These are phyloP conservation scores for Patella ulyssiponensis DNA, from an alignment of 2,888 invertebrate species.

Conservation along the genomic window DNA sequence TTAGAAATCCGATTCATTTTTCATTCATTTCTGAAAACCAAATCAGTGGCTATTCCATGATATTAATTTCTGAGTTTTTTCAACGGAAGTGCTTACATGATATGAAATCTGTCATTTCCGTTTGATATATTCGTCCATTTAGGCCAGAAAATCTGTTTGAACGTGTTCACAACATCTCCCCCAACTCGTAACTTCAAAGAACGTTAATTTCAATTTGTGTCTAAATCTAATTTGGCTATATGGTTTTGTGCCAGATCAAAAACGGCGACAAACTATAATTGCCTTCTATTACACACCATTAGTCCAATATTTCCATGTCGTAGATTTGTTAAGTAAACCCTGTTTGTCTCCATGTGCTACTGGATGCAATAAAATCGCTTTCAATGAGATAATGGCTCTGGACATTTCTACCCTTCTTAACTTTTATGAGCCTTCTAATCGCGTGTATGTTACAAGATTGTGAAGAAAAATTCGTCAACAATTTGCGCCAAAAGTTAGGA, in stretches of 20 bases:
- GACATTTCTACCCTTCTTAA: conserved; percentile 5
- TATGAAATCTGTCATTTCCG: no score
- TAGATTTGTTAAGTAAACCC: conserved; percentile 11
- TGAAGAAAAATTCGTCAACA: conserved; percentile 9
- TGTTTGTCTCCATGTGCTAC: neutral
- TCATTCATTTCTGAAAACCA: no score
- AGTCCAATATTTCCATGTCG: conserved; percentile 5
- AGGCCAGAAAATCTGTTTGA: no score
- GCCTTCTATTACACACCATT: conserved; percentile 10
- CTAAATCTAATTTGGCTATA: conserved; percentile 9
- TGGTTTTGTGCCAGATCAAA: conserved; percentile 5
- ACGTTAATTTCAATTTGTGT: conserved; percentile 5
- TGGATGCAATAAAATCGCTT: neutral
- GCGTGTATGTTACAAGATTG: conserved; percentile 5
- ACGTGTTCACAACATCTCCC: neutral
- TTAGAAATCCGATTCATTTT: no score
- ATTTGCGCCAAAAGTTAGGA: neutral
- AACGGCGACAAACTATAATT: conserved; percentile 9
- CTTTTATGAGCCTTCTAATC: conserved; percentile 9
- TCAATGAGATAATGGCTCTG: conserved; percentile 9
- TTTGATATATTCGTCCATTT: no score
- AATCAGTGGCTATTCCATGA: no score
- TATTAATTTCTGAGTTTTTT: no score
- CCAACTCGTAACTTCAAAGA: conserved; percentile 1
- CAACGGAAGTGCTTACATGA: no score